Conservation (phyloP, 2,888 invertebrate genomes). For the Amphipyra tragopoginis region DNA sequence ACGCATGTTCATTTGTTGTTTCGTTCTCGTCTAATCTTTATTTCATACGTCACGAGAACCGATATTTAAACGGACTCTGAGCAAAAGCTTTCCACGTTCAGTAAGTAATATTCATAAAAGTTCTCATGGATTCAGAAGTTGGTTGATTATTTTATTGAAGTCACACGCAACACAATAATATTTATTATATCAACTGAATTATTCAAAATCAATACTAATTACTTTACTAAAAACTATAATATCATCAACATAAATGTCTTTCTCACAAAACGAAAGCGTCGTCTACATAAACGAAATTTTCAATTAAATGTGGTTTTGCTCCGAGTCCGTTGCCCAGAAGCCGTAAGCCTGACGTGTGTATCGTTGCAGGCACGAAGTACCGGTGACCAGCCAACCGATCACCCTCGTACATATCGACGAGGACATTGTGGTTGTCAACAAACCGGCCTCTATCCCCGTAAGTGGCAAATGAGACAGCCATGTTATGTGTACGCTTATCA, state of each 20-base stretch:
- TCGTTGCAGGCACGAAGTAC: slow-evolving; percentile 98
- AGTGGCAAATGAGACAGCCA: slow-evolving; percentile 96
- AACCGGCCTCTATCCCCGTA: slow-evolving; percentile 99
- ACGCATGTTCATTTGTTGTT: slow-evolving; percentile 87
- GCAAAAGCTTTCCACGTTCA: slow-evolving; percentile 57
- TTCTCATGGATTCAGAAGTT: neutral
- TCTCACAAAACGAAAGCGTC: slow-evolving; percentile 20
- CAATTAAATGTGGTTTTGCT: slow-evolving; percentile 59
- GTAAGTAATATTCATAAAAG: too few species aligned
- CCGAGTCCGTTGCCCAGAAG: slow-evolving; percentile 65
- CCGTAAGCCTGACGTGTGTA: slow-evolving; percentile 85
- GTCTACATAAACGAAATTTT: slow-evolving; percentile 34
- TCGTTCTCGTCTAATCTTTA: slow-evolving; percentile 75
- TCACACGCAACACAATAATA: slow-evolving; percentile 15
- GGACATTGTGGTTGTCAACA: slow-evolving; percentile 99
- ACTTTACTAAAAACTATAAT: slow-evolving; percentile 19
- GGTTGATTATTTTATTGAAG: neutral
- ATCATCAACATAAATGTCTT: slow-evolving; percentile 2
- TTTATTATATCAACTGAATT: neutral
- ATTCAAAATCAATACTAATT: slow-evolving; percentile 17
- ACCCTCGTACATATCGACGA: slow-evolving; percentile 99
- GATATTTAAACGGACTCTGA: slow-evolving; percentile 73
- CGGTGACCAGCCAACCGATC: slow-evolving; percentile 98
- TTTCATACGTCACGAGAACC: slow-evolving; percentile 75
- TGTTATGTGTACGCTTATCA: slow-evolving; percentile 93